phyloP scores from a whole-genome alignment of 2,113 vertebrate species.

The Blennius ocellaris region DNA sequence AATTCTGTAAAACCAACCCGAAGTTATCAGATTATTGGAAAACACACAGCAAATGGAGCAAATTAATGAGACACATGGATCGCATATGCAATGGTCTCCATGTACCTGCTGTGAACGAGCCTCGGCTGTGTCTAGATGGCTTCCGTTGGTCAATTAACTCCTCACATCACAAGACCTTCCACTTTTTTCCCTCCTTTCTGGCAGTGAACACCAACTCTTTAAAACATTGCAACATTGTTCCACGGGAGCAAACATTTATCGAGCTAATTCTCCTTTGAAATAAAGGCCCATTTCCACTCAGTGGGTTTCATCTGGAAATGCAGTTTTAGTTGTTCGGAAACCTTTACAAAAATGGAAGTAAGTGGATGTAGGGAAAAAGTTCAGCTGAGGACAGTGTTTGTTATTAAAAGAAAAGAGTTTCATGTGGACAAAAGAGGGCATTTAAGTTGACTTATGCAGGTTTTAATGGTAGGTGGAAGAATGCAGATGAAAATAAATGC shows the following conservation, averaged over 20 bases:
- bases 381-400: background rate
- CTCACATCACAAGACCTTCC: background rate
- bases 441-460: slow-evolving; percentile 1
- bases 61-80: slow-evolving; percentile 39
- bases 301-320: background rate
- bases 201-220: background rate
- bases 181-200: too few relatives aligned
- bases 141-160: background rate
- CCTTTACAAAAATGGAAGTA: background rate
- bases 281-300: background rate
- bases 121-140: background rate
- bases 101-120: background rate
- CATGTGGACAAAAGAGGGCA: background rate
- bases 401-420: background rate
- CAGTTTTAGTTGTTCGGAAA: slow-evolving; percentile 24
- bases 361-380: slow-evolving; percentile 1
- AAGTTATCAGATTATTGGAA: slow-evolving; percentile 54
- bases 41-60: slow-evolving; percentile 28
- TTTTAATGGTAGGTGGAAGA: slow-evolving; percentile 7
- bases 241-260: slow-evolving; percentile 5
- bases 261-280: background rate
- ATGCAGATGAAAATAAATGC: slow-evolving; percentile 19
- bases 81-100: slow-evolving; percentile 31
- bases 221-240: background rate
- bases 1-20: slow-evolving; percentile 44